Evolutionary conservation across 1,140 invertebrate species (phyloP), one percentile per base, ranked within the genome.

Genomic region (Drosophila gunungcola): DNA sequence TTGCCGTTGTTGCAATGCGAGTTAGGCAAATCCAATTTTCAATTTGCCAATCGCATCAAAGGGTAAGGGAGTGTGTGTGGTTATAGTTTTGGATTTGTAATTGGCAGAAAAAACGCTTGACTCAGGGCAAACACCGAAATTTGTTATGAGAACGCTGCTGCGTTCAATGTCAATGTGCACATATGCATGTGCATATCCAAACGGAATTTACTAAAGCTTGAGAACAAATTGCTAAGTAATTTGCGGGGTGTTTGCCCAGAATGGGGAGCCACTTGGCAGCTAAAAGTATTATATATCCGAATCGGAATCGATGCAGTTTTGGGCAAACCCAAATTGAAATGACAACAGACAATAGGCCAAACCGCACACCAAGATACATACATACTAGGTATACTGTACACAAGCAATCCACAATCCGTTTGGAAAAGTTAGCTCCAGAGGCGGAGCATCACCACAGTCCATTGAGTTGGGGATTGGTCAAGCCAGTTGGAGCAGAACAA

Each of bases 21-120:
- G 78, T 81, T 81, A 41, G 60, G 46, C 63, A 81, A 85, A 85
- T 78, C 64, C 81, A 78, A 82, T 88, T 88, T 86, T 67, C 74
- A 74, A 65, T 74, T 72, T 80, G 57, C 39, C 65, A 83, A 84
- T 80, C 76, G 70, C 38, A 83, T 80, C 62, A 41, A 68, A 77
- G 21, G 56, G 42, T 45, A 39, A 32, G 3, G 38, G 11, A 13
- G 34, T 9, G 39, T 45, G 48, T 73, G 79, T 42, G 75, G 61
- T 62, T 83, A 43, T 77, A 36, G 38, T 57, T 62, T 69, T 38
- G 42, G 55, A 53, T 74, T 56, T 41, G 68, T 78, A 79, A 78
- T 70, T 72, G 77, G 54, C 43, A 36, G 67, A 64, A 52, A 52
- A 60, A 43, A 78, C 56, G 56, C 79, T 57, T 32, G 62, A 54